Conservation (phyloP, 2,888 invertebrate genomes). For the Amitus sp. region DNA sequence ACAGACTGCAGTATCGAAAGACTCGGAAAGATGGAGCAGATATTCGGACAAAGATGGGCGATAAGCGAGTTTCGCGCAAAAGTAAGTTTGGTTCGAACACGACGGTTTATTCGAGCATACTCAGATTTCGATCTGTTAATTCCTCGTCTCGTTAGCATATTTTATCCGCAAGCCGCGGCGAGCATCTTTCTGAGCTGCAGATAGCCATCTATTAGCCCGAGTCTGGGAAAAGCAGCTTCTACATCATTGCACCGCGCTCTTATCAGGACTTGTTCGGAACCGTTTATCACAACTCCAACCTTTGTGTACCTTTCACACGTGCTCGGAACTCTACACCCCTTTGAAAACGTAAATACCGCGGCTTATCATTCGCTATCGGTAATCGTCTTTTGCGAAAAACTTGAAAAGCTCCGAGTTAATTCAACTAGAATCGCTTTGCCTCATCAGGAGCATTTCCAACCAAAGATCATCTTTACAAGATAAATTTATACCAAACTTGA, state of each 20-base stretch:
- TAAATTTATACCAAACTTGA: too few species aligned
- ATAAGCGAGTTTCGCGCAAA: not conserved
- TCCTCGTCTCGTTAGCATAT: constrained; percentile 53
- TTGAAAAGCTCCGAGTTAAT: too few species aligned
- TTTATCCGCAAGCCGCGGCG: constrained; percentile 37
- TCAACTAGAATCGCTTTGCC: too few species aligned
- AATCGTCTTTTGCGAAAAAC: too few species aligned
- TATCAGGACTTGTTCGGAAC: constrained; percentile 26
- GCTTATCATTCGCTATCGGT: too few species aligned
- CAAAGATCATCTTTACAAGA: too few species aligned
- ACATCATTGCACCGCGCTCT: constrained; percentile 23
- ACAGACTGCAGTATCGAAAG: too few species aligned
- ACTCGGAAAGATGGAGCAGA: too few species aligned
- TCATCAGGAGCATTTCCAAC: too few species aligned
- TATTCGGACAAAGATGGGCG: too few species aligned
- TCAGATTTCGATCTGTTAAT: constrained; percentile 50
- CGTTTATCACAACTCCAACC: constrained; percentile 16
- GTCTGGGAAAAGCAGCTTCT: constrained; percentile 31
- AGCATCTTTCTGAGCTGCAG: constrained; percentile 22
- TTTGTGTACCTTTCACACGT: not conserved
- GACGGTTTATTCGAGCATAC: constrained; percentile 40
- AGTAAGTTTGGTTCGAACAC: constrained; percentile 9
- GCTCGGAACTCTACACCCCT: too few species aligned
- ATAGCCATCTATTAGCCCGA: constrained; percentile 30
- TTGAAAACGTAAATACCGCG: too few species aligned